Evolutionary conservation across 2,797 vertebrate genomes (phyloP), one percentile per base, ranked within the genome.

Genomic region (Hydrolagus colliei): DNA sequence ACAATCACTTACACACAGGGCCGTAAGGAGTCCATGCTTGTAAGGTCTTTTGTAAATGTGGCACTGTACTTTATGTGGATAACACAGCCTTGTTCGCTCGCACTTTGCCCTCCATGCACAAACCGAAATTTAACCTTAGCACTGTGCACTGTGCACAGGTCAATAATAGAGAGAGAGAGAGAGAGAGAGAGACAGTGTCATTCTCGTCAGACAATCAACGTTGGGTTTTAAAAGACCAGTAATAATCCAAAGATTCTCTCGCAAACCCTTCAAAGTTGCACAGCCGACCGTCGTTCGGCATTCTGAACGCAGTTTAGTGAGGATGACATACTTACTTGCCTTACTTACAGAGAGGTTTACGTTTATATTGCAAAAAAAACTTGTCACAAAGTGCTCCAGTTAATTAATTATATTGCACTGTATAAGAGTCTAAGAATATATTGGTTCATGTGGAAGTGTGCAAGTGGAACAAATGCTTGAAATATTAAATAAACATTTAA

Each of bases 321-420:
- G 27, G 63, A 20, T 71, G 35, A 41, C 62, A 63, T 84, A 41
- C 20, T 52, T 52, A 52, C 1, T 27, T 27, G 27, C 27, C 27
- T 52, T 52, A 52, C 41, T 52, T 52, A 52, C 41, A 52, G 41
- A 52, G 41, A 68, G 8, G 35, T 14, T 68, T 41, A 68, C 52
- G 67, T 71, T 80, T 71, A 84, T 84, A 84, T 84, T 68, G 65
- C 79, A 63, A 71, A 84, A 71, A 84, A 52, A 84, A n/a, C 41
- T 52, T 84, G 71, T 67, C 79, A 41, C 13, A 52, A 84, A n/a
- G 71, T 84, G 65, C 18, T 84, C 63, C 16, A 52, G 32, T 32
- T 52, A 52, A 52, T 52, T 52, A 52, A 71, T 35, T 35, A 84
- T 84, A 84, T 71, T 84, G 79, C 79, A 84, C 79, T 35, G 35